A percentile compares a stretch with the other conserved stretches of the same genome.
phyloP scores from a whole-genome alignment of 2,888 invertebrate genomes.

The Tethea ocularis region DNA sequence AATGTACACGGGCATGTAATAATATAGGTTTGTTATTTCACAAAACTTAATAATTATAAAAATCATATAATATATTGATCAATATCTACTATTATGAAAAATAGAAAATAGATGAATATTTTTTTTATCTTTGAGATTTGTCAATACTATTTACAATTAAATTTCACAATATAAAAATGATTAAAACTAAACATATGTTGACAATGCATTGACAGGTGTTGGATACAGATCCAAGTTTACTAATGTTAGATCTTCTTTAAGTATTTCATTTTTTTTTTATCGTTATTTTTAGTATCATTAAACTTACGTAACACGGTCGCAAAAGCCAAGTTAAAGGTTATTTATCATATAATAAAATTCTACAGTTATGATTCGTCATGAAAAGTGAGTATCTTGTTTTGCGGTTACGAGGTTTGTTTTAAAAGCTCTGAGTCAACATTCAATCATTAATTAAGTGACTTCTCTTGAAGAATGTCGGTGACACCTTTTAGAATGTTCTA shows the following conservation, averaged over 20 bases:
- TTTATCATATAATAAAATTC: conserved; percentile 30
- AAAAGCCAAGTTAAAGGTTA: conserved; percentile 13
- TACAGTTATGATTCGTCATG: conserved; percentile 33
- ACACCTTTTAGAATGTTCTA: conserved; percentile 14
- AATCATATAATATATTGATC: no score
- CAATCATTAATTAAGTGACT: conserved; percentile 43
- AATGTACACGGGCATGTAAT: neutral
- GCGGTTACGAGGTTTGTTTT: conserved; percentile 42
- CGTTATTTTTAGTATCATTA: neutral
- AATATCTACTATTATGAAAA: no score
- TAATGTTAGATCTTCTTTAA: no score
- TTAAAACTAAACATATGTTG: no score
- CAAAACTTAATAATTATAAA: no score
- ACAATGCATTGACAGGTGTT: neutral
- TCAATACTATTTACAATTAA: no score
- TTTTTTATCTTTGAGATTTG: no score
- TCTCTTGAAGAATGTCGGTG: conserved; percentile 35
- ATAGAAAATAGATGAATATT: no score
- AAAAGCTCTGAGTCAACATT: conserved; percentile 46
- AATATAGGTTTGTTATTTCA: no score
- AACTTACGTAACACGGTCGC: conserved; percentile 26
- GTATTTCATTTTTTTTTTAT: neutral
- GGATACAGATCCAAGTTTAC: no score
- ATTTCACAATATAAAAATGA: no score
- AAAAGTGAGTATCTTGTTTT: conserved; percentile 26